Percentiles rank a stretch among this genome's conserved stretches.
phyloP scores from a whole-genome alignment of 1,140 invertebrate genomes.

The Aphelenchoides avenae region DNA sequence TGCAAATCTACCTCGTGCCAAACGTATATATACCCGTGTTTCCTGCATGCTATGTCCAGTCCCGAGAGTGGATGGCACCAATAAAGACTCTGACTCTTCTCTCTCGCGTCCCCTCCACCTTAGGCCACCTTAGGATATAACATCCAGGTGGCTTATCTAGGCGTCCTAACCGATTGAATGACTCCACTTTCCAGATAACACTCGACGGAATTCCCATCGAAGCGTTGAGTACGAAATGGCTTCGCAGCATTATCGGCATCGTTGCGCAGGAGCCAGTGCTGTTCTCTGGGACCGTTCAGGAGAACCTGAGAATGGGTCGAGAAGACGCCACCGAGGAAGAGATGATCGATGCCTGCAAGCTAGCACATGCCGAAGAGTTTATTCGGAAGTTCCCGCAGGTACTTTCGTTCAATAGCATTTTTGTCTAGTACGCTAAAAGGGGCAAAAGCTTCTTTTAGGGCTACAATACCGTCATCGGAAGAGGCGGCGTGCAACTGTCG shows the following conservation, averaged over 20 bases:
- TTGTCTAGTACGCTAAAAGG: too few species aligned
- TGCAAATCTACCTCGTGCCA: too few species aligned
- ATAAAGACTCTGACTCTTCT: too few species aligned
- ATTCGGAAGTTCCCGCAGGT: conserved; percentile 61
- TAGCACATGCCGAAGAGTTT: conserved; percentile 57
- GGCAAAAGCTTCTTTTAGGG: too few species aligned
- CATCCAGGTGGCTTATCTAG: too few species aligned
- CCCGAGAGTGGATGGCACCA: too few species aligned
- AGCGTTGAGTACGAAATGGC: conserved; percentile 50
- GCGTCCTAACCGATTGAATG: too few species aligned
- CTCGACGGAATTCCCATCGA: conserved; percentile 44
- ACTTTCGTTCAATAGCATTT: conserved; percentile 47
- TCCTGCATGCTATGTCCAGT: too few species aligned
- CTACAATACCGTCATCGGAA: conserved; percentile 22
- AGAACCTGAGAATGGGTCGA: conserved; percentile 74
- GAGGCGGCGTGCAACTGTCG: conserved; percentile 42
- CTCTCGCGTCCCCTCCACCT: too few species aligned
- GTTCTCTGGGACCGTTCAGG: conserved; percentile 73
- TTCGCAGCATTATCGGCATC: conserved; percentile 72
- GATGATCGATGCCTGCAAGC: conserved; percentile 39
- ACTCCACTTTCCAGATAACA: conserved; percentile 38
- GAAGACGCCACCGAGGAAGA: conserved; percentile 69
- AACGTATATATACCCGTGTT: too few species aligned
- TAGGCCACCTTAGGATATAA: too few species aligned
- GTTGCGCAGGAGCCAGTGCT: conserved; percentile 74